A percentile compares a stretch with the other conserved stretches of the same genome.
phyloP scores from a whole-genome alignment of 2,797 vertebrate genomes.

The Eulemur rubriventer region DNA sequence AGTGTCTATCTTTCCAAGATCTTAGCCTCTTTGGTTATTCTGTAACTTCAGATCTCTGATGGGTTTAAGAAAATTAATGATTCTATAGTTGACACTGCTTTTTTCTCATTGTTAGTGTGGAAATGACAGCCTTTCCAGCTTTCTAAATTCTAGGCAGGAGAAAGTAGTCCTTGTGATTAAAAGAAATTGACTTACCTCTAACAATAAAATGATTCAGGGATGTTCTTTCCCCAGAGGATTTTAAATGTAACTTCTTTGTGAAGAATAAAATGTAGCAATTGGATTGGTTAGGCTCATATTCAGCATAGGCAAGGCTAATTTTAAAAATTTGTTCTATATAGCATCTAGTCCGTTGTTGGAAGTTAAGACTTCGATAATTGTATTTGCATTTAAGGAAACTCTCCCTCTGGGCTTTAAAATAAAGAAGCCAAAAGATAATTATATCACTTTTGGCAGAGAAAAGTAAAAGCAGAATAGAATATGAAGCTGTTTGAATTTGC shows the following conservation, averaged over 20 bases:
- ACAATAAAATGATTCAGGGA: background rate
- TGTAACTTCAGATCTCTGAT: background rate
- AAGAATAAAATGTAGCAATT: background rate
- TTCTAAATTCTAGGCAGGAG: background rate
- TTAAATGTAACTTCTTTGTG: conserved; percentile 20
- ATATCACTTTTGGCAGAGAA: conserved; percentile 25
- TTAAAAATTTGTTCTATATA: background rate
- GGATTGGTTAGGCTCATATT: background rate
- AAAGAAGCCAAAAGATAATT: conserved; percentile 31
- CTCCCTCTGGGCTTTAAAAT: conserved; percentile 28
- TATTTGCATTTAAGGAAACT: conserved; percentile 41
- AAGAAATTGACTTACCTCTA: background rate
- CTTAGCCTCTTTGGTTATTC: background rate
- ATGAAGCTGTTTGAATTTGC: conserved; percentile 8
- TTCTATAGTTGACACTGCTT: background rate
- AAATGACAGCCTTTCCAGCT: background rate
- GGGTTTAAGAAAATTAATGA: background rate
- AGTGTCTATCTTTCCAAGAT: background rate
- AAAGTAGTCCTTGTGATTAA: background rate
- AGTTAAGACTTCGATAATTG: background rate
- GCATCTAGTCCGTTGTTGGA: background rate
- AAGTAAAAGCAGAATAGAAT: conserved; percentile 25
- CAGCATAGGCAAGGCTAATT: background rate
- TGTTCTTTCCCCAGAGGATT: background rate
- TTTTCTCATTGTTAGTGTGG: background rate